phyloP scores from a whole-genome alignment of 2,113 vertebrate species.

The Siniperca chuatsi region DNA sequence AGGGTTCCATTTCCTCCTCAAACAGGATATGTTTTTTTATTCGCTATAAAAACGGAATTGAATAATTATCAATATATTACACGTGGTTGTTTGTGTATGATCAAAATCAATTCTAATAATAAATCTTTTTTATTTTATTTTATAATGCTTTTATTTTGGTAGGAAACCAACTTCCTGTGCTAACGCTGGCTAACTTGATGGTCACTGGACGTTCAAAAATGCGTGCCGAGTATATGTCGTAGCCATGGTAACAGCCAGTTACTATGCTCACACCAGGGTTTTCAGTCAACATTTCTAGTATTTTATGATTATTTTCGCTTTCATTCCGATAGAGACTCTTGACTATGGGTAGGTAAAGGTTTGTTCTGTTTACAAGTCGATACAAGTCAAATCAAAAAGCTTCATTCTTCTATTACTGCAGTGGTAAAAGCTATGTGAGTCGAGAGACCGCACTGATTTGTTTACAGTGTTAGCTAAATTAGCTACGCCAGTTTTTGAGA shows the following conservation, averaged over 20 bases:
- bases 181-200: neutral
- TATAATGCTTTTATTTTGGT: conserved; percentile 48
- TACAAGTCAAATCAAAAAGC: neutral
- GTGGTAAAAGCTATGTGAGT: neutral
- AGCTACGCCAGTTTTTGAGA: neutral
- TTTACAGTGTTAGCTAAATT: neutral
- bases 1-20: neutral
- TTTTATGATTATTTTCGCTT: neutral
- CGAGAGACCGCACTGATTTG: conserved; percentile 43
- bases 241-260: conserved; percentile 61
- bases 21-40: neutral
- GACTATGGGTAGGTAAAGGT: conserved; percentile 71
- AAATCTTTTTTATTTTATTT: neutral
- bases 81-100: neutral
- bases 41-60: neutral
- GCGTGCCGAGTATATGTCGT: conserved; percentile 41
- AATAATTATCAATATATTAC: neutral
- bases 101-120: neutral
- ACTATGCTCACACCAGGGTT: neutral
- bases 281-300: neutral
- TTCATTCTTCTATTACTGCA: neutral
- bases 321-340: neutral
- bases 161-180: conserved; percentile 12
- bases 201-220: neutral
- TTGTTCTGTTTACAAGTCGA: neutral